Evolutionary conservation across 1,140 invertebrate genomes (phyloP).

Genomic region (Oscheius sp.): DNA sequence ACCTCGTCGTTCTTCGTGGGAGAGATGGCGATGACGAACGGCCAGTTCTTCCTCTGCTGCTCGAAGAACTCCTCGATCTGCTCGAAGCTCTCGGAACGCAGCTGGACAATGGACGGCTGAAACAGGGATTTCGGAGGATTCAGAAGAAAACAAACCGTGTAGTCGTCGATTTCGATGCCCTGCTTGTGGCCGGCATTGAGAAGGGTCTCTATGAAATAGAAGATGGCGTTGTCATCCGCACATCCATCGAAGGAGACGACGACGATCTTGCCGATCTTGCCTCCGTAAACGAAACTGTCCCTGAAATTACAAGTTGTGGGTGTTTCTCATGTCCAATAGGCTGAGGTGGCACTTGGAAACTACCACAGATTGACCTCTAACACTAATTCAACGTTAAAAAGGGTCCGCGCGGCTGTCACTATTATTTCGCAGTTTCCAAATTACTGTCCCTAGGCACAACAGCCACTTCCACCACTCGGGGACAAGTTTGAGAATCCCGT

Average conservation of each 20-base stretch:
- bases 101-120: background rate
- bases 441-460: too few relatives aligned
- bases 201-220: slow-evolving; percentile 15
- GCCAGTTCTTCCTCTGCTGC: background rate
- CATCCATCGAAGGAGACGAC: slow-evolving; percentile 22
- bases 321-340: too few relatives aligned
- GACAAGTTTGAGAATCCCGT: too few relatives aligned
- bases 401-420: too few relatives aligned
- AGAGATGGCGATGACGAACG: slow-evolving; percentile 7
- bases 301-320: too few relatives aligned
- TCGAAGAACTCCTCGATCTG: slow-evolving; percentile 9
- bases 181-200: background rate
- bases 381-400: too few relatives aligned
- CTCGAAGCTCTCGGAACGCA: background rate
- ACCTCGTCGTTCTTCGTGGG: background rate
- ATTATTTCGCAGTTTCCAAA: too few relatives aligned
- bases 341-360: too few relatives aligned
- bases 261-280: background rate
- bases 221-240: background rate
- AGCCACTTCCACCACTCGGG: too few relatives aligned
- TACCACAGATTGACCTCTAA: too few relatives aligned
- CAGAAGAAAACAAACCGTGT: too few relatives aligned
- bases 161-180: background rate
- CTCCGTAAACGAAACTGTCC: slow-evolving; percentile 12
- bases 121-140: too few relatives aligned